A percentile compares a stretch with the other conserved stretches of the same genome.
These are phyloP conservation scores for Artibeus lituratus DNA, from an alignment of 2,797 vertebrate genomes.

Conservation along the genomic window DNA sequence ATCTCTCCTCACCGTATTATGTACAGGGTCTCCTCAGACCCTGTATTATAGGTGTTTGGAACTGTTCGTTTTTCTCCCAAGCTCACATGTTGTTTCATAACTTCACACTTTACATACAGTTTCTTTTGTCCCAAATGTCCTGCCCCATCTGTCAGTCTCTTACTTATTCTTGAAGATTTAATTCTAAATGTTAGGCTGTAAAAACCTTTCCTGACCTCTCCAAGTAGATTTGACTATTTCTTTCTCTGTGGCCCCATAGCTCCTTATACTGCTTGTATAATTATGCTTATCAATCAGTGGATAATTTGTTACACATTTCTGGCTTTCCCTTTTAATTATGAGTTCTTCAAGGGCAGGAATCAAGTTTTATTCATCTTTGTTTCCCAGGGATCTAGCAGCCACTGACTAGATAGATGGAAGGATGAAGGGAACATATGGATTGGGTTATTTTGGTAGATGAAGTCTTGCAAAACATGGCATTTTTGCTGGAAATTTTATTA, in stretches of 20 bases:
- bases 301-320: constrained; percentile 12
- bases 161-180: background rate
- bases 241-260: background rate
- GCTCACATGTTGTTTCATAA: background rate
- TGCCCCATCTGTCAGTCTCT: background rate
- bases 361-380: constrained; percentile 42
- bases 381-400: constrained; percentile 24
- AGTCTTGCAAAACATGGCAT: constrained; percentile 56
- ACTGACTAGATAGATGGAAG: constrained; percentile 45
- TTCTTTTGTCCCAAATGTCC: background rate
- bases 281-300: background rate
- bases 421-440: constrained; percentile 45
- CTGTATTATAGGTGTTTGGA: background rate
- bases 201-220: constrained; percentile 10
- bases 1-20: background rate
- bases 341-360: constrained; percentile 17
- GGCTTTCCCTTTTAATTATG: constrained; percentile 32
- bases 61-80: background rate
- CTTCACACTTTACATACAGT: background rate
- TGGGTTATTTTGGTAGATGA: constrained; percentile 56
- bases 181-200: background rate
- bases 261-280: background rate
- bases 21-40: background rate
- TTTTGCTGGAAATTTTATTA: constrained; percentile 58
- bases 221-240: background rate